Evolutionary conservation across 2,797 vertebrate genomes (phyloP).

Genomic region (Epinephelus malabaricus): DNA sequence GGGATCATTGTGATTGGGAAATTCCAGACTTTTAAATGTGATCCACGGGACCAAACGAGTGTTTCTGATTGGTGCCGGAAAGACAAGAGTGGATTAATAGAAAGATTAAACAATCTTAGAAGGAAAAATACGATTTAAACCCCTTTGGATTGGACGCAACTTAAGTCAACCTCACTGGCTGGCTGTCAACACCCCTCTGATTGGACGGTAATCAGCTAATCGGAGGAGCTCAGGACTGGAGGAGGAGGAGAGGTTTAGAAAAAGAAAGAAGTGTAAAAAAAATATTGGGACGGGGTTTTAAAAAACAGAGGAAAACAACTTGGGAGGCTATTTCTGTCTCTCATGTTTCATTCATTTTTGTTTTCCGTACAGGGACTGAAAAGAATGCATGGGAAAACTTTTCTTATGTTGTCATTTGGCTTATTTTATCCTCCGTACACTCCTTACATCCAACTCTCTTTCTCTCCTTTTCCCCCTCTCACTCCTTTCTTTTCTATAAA

Average conservation of each 20-base stretch:
- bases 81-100: neutral
- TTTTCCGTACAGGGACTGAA: conserved; percentile 71
- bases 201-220: conserved; percentile 55
- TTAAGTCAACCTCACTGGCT: conserved; percentile 9
- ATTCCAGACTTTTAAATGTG: no score
- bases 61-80: neutral
- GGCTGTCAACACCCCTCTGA: conserved; percentile 43
- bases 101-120: neutral
- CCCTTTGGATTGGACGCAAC: conserved; percentile 16
- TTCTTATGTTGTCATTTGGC: conserved; percentile 61
- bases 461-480: neutral
- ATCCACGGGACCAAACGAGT: neutral
- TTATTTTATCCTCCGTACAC: conserved; percentile 59
- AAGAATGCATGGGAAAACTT: conserved; percentile 75
- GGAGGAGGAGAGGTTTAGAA: neutral
- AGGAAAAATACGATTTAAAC: neutral
- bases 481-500: conserved; percentile 28
- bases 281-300: neutral
- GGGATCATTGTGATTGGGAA: conserved; percentile 21
- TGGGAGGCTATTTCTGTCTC: conserved; percentile 61
- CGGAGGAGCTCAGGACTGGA: conserved; percentile 53
- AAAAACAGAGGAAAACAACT: conserved; percentile 48
- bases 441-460: conserved; percentile 15
- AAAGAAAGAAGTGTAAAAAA: conserved; percentile 14
- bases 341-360: conserved; percentile 48